Base-by-base conservation (phyloP, 1,140 invertebrate species). In the Drosophila punjabiensis region DNA sequence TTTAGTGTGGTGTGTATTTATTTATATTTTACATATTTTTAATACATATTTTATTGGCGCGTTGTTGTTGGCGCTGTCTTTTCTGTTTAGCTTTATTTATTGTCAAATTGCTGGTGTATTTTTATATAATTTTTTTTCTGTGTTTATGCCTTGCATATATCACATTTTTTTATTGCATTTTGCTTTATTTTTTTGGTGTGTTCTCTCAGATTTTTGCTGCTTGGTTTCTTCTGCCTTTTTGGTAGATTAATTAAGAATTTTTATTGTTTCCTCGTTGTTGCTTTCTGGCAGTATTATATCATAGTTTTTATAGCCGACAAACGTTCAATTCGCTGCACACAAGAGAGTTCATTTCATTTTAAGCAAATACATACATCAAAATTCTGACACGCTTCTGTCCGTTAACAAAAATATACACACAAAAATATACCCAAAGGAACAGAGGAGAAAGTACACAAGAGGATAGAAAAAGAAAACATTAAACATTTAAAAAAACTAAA, bases 371-470 rank as follows among this genome's bases (percentile, higher is more conserved):
- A 79, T 80, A 56, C 24, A 74, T 86, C 83, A 89, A 85, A 80
- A 90, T 79, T 79, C 76, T 90, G 86, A 89, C 86, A 89, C 86
- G 82, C 86, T 89, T 89, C 76, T 62, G 79, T 85, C 56, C 69
- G 48, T 55, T 71, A 35, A 33, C 43, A 45, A 39, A 78, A 70
- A 79, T 68, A 79, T 55, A 70, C 45, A 65, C 47, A 65, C 43
- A 24, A 24, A 24, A 24, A 24, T 24, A 24, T 24, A 48, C 62
- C n/a, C 13, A 67, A 48, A 65, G 45, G 50, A 77, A 53, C 53
- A 71, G 48, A 67, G 48, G 47, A 48, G 35, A 18, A 75, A 75
- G 43, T 60, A 41, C 66, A 71, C 41, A 77, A 64, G 43, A 62
- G 59, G 59, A n/a, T 75, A 32, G 89, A 70, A 68, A 58, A 56